Evolutionary conservation across 2,797 vertebrate genomes (phyloP).

Genomic region (Lagodon rhomboides): DNA sequence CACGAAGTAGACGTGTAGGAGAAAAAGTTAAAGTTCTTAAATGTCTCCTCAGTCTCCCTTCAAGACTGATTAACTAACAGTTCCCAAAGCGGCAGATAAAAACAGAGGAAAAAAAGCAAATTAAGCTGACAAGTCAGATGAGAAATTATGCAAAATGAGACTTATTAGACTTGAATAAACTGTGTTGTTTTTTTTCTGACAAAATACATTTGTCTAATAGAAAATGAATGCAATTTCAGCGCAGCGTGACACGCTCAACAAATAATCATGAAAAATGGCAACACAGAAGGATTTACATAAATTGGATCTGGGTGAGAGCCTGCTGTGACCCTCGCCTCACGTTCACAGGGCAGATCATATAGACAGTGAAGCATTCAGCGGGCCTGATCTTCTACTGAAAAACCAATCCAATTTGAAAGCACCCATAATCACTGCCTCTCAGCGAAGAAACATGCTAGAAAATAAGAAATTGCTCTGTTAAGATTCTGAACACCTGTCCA

Average conservation of each 20-base stretch:
- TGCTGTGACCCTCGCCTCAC: slow-evolving; percentile 51
- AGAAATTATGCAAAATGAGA: slow-evolving; percentile 75
- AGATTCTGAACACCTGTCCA: slow-evolving; percentile 35
- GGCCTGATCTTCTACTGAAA: slow-evolving; percentile 27
- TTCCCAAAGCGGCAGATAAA: slow-evolving; percentile 16
- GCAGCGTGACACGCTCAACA: slow-evolving; percentile 66
- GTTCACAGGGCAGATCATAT: slow-evolving; percentile 34
- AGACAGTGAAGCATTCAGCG: slow-evolving; percentile 34
- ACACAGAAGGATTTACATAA: slow-evolving; percentile 63
- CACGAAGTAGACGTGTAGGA: background rate
- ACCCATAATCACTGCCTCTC: slow-evolving; percentile 24
- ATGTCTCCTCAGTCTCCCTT: slow-evolving; percentile 34
- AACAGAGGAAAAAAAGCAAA: slow-evolving; percentile 56
- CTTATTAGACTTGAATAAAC: slow-evolving; percentile 71
- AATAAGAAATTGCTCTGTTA: slow-evolving; percentile 20
- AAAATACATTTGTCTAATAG: slow-evolving; percentile 68
- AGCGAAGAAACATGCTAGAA: slow-evolving; percentile 17
- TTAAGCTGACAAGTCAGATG: slow-evolving; percentile 72
- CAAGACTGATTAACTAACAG: slow-evolving; percentile 49
- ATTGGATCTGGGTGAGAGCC: slow-evolving; percentile 68
- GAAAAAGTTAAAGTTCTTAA: slow-evolving; percentile 21
- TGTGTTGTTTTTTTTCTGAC: slow-evolving; percentile 36
- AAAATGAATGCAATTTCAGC: slow-evolving; percentile 61
- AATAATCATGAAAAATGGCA: slow-evolving; percentile 62
- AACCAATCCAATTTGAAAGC: slow-evolving; percentile 40